phyloP scores from a whole-genome alignment of 2,888 invertebrate species.

The Cryptocephalus primarius region DNA sequence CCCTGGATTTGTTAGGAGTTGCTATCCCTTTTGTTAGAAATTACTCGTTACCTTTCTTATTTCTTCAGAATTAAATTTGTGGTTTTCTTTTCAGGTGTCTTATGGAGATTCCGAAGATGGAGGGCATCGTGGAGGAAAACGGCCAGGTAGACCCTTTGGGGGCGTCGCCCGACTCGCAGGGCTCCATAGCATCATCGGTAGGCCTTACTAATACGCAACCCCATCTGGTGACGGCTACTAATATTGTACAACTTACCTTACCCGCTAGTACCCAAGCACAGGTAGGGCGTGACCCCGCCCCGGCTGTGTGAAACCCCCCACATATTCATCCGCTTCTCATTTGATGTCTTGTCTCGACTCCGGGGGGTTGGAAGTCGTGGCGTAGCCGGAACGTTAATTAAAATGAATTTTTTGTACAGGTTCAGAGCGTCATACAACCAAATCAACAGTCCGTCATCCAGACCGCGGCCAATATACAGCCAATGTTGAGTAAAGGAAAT shows the following conservation, averaged over 20 bases:
- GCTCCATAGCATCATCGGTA: constrained; percentile 49
- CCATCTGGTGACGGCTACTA: constrained; percentile 50
- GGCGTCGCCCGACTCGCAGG: constrained; percentile 41
- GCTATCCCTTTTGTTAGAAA: no score
- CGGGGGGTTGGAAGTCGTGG: no score
- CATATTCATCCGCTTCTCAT: no score
- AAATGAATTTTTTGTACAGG: constrained; percentile 40
- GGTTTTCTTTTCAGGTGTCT: background rate
- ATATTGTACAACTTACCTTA: constrained; percentile 79
- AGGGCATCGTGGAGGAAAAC: constrained; percentile 89
- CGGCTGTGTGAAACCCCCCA: background rate
- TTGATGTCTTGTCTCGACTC: no score
- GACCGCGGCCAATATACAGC: constrained; percentile 76
- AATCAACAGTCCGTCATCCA: constrained; percentile 95
- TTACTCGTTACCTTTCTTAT: no score
- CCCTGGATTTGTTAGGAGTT: no score
- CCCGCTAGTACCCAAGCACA: constrained; percentile 54
- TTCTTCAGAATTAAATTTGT: no score
- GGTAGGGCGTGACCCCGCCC: constrained; percentile 38
- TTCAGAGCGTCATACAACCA: constrained; percentile 91
- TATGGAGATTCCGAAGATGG: constrained; percentile 44
- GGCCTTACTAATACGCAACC: constrained; percentile 37
- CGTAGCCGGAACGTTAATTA: no score
- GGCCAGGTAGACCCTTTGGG: constrained; percentile 54
- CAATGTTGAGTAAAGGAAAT: constrained; percentile 74